Conservation (phyloP, 2,888 invertebrate species). For the Cosmia pyralina region DNA sequence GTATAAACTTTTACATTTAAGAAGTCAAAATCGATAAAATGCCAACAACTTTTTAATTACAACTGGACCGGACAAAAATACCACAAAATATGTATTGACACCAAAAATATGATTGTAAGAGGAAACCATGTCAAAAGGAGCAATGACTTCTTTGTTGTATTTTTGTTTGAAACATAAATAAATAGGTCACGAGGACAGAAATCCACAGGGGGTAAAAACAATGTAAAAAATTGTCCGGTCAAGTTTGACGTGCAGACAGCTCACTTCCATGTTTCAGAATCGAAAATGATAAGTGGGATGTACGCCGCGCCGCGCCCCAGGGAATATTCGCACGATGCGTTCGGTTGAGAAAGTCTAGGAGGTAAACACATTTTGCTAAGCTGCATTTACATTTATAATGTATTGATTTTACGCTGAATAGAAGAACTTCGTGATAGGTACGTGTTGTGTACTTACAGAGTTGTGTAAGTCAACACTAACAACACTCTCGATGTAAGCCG, state of each 20-base stretch:
- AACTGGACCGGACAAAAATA: neutral
- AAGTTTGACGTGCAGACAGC: constrained; percentile 45
- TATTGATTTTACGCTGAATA: constrained; percentile 60
- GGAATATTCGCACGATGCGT: constrained; percentile 42
- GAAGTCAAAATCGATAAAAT: neutral
- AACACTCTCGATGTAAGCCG: constrained; percentile 37
- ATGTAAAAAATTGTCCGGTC: constrained; percentile 60
- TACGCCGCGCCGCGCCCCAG: constrained; percentile 18
- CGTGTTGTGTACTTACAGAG: constrained; percentile 43
- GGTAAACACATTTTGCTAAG: constrained; percentile 45
- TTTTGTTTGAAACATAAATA: constrained; percentile 54
- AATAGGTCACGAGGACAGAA: constrained; percentile 59
- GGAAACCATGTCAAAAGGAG: constrained; percentile 47
- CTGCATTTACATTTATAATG: constrained; percentile 56
- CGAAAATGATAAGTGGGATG: constrained; percentile 52
- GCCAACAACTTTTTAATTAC: constrained; percentile 14
- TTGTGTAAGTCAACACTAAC: constrained; percentile 51
- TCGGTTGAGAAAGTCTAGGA: constrained; percentile 38
- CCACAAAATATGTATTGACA: constrained; percentile 28
- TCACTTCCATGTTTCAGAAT: constrained; percentile 55
- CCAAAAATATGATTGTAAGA: constrained; percentile 44
- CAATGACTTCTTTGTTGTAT: constrained; percentile 60
- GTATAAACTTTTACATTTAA: neutral
- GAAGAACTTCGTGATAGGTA: constrained; percentile 39
- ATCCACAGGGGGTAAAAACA: constrained; percentile 51